Evolutionary conservation across 2,888 invertebrate genomes (phyloP).

Genomic region (Caenorhabditis panamensis): DNA sequence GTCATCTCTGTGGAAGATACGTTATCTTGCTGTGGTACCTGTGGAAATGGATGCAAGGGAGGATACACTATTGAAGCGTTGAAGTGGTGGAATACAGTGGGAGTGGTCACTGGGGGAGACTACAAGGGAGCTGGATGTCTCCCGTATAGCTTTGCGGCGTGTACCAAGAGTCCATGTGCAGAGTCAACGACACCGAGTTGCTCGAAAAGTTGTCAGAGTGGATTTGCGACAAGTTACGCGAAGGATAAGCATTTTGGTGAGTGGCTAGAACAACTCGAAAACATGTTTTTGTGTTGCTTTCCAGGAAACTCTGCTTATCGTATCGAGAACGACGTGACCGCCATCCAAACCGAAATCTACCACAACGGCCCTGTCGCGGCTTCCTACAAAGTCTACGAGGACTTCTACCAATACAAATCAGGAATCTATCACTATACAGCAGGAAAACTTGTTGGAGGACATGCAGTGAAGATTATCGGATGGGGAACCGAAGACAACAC

Average conservation of each 20-base stretch:
- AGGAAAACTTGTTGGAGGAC: constrained; percentile 87
- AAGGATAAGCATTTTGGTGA: constrained; percentile 60
- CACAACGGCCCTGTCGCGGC: constrained; percentile 82
- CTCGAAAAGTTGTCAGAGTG: constrained; percentile 21
- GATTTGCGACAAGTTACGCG: constrained; percentile 28
- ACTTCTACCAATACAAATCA: constrained; percentile 30
- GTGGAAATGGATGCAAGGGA: constrained; percentile 86
- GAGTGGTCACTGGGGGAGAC: constrained; percentile 91
- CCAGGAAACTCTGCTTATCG: constrained; percentile 63
- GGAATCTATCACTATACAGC: constrained; percentile 84
- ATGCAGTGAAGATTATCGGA: constrained; percentile 87
- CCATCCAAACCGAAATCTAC: constrained; percentile 84
- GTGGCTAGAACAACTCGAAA: not conserved
- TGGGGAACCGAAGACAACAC: too few species aligned
- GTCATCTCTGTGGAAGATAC: constrained; percentile 82
- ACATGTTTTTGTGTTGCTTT: too few species aligned
- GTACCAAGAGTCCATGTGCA: constrained; percentile 79
- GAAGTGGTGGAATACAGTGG: constrained; percentile 81
- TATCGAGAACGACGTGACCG: constrained; percentile 57
- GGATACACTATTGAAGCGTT: constrained; percentile 85
- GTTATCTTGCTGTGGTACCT: constrained; percentile 81
- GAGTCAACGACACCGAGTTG: constrained; percentile 55
- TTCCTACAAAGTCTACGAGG: constrained; percentile 17
- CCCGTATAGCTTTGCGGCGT: constrained; percentile 85
- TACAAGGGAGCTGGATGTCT: constrained; percentile 86